These are phyloP conservation scores for Holothuria glaberrima DNA, from an alignment of 35 echinoderm and acorn worm genomes.

Conservation along the genomic window DNA sequence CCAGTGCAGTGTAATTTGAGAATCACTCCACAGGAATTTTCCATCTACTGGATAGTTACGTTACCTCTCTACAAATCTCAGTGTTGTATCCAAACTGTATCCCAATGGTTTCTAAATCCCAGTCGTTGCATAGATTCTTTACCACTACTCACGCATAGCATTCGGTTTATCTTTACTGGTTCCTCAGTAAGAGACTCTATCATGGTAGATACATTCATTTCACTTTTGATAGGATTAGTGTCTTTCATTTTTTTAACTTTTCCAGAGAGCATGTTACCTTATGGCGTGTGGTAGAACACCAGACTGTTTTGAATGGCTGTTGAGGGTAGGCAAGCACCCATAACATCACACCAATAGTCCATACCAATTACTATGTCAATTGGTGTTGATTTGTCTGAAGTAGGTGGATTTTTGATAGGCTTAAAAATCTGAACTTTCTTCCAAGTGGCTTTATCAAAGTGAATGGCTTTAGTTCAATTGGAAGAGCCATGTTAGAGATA, in stretches of 20 bases:
- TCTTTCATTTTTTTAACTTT: background rate
- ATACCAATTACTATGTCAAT: no score
- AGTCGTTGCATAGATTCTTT: no score
- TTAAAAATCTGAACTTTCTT: background rate
- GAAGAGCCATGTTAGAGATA: background rate
- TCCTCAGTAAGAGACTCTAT: background rate
- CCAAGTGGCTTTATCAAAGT: slow-evolving; percentile 23
- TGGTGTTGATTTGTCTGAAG: background rate
- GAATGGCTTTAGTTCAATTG: background rate
- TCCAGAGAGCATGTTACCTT: slow-evolving; percentile 2
- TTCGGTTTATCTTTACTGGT: background rate
- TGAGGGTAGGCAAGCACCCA: background rate
- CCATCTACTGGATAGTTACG: no score
- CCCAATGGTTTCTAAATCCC: no score
- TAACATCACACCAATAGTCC: slow-evolving; percentile 1
- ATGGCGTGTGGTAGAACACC: background rate
- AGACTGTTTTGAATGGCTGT: slow-evolving; percentile 7
- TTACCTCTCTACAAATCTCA: no score
- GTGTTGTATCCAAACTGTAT: no score
- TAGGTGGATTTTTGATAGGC: background rate
- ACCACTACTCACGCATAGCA: background rate
- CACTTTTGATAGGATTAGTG: background rate
- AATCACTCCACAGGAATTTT: no score
- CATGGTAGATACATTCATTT: background rate
- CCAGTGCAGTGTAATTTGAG: no score